Conservation (phyloP, 2,888 invertebrate species). For the Apoda limacodes region DNA sequence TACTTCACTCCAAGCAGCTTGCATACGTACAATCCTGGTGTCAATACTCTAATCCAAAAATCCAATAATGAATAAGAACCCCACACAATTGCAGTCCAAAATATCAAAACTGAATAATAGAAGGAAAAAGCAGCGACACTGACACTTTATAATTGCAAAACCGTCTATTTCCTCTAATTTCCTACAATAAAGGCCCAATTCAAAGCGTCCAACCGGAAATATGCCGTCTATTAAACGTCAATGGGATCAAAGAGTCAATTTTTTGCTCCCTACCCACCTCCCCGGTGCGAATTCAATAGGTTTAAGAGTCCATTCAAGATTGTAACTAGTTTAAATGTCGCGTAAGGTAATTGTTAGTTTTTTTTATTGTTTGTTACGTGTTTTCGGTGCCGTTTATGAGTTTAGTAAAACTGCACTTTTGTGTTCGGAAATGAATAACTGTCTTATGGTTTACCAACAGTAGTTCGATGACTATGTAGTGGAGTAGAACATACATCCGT, state of each 20-base stretch:
- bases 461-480: too few species aligned
- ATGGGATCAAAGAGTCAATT: constrained; percentile 27
- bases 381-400: too few species aligned
- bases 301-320: constrained; percentile 26
- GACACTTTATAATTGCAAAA: too few species aligned
- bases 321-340: constrained; percentile 29
- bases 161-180: constrained; percentile 5
- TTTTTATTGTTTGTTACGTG: too few species aligned
- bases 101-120: constrained; percentile 22
- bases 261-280: constrained; percentile 18
- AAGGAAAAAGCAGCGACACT: too few species aligned
- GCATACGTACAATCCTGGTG: too few species aligned
- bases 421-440: too few species aligned
- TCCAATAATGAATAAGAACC: constrained; percentile 24
- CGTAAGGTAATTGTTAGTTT: constrained; percentile 27
- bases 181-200: constrained; percentile 7
- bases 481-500: too few species aligned
- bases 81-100: constrained; percentile 21
- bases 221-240: constrained; percentile 24
- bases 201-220: constrained; percentile 36
- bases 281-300: constrained; percentile 20
- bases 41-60: constrained; percentile 25
- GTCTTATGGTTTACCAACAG: too few species aligned
- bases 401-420: too few species aligned
- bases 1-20: too few species aligned